Conservation (phyloP, 2,113 vertebrate species). For the Lamprotornis superbus region DNA sequence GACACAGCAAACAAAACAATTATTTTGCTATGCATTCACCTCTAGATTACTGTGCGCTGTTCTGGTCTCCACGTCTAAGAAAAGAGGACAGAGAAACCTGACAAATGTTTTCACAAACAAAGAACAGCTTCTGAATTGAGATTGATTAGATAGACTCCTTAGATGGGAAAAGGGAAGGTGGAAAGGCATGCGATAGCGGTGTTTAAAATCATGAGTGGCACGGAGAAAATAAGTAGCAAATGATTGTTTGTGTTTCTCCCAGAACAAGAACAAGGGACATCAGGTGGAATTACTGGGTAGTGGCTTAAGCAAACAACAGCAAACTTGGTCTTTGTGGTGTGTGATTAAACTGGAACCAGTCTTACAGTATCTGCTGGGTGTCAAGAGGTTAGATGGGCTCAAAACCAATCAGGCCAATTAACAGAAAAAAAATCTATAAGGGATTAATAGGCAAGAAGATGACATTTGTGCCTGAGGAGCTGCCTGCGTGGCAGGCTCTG, state of each 20-base stretch:
- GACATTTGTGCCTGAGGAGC: background rate
- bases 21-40: slow-evolving; percentile 12
- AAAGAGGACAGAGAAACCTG: slow-evolving; percentile 2
- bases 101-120: slow-evolving; percentile 23
- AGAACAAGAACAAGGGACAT: slow-evolving; percentile 6
- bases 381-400: background rate
- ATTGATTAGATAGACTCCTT: slow-evolving; percentile 52
- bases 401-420: background rate
- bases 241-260: slow-evolving; percentile 19
- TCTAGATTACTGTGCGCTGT: background rate
- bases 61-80: background rate
- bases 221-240: slow-evolving; percentile 42
- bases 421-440: background rate
- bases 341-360: background rate
- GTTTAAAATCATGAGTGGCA: slow-evolving; percentile 53
- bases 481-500: background rate
- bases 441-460: background rate
- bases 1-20: slow-evolving; percentile 21
- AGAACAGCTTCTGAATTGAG: slow-evolving; percentile 1
- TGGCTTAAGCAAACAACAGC: slow-evolving; percentile 12
- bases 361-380: background rate
- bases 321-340: background rate
- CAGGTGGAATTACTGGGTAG: background rate
- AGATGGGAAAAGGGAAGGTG: background rate
- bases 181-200: background rate